Evolutionary conservation across 2,888 invertebrate genomes (phyloP), one percentile per base, ranked within the genome.

Genomic region (Galerucella pusilla): DNA sequence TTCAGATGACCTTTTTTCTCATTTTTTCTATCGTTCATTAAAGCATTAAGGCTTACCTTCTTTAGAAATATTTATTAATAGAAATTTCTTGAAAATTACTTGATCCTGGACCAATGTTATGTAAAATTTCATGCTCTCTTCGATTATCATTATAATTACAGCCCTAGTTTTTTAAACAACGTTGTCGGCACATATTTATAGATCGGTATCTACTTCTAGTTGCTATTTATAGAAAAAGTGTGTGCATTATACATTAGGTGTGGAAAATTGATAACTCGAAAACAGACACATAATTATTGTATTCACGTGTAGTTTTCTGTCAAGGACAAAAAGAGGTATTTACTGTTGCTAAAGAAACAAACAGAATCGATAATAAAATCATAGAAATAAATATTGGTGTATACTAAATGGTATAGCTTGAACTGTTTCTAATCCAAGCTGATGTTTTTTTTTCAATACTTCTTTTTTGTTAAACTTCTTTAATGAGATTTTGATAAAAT

Each of bases 261-360:
- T 52, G n/a, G 52, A 52, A 52, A 60, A 60, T 20, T 28, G 28
- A 60, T 60, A 10, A 60, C 6, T 60, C n/a, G 20, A 60, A 60
- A 60, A 28, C 20, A 60, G 59, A 60, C 28, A 60, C 20, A 20
- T 3, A 60, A 52, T 25, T 25, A 4, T 20, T 59, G n/a, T n/a
- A 60, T 60, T 60, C 9, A 20, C 12, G 2, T 60, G n/a, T 60
- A 6, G 12, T 28, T 25, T 60, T 25, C 12, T 10, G 20, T 60
- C 25, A 60, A 60, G 20, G 59, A 10, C 59, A 28, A 11, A 25
- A 60, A 60, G 25, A 25, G 59, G 20, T 25, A 25, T 5, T 60
- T 60, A n/a, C 59, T 59, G n/a, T n/a, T n/a, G 59, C 11, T 25
- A 20, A 20, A 14, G 52, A n/a, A n/a, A 52, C 6, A 52, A 52